phyloP scores from a whole-genome alignment of 2,888 invertebrate genomes.

The Empis livida region DNA sequence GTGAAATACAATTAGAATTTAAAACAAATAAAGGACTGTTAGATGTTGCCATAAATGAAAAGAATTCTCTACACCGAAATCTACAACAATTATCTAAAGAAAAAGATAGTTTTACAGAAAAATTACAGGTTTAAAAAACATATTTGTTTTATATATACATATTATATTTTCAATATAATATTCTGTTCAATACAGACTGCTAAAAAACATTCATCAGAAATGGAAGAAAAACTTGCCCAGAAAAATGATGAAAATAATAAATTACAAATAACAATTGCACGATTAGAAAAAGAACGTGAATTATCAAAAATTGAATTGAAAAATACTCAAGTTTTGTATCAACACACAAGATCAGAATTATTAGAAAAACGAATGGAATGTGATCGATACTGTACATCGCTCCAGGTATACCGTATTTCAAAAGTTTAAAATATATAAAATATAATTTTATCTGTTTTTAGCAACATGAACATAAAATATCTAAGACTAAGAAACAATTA shows the following conservation, averaged over 20 bases:
- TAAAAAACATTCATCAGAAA: slow-evolving; percentile 59
- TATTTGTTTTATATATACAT: no score
- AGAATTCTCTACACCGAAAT: slow-evolving; percentile 63
- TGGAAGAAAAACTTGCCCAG: slow-evolving; percentile 64
- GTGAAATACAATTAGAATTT: slow-evolving; percentile 27
- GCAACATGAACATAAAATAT: slow-evolving; percentile 54
- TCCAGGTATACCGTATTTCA: slow-evolving; percentile 36
- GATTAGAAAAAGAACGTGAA: slow-evolving; percentile 59
- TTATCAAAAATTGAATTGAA: slow-evolving; percentile 41
- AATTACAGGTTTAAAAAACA: neutral
- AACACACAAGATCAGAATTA: slow-evolving; percentile 32
- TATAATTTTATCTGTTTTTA: slow-evolving; percentile 19
- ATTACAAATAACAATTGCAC: slow-evolving; percentile 50
- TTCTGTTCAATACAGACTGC: slow-evolving; percentile 31
- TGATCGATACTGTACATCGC: slow-evolving; percentile 50
- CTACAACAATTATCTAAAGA: slow-evolving; percentile 55
- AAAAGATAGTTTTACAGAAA: slow-evolving; percentile 51
- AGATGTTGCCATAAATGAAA: slow-evolving; percentile 61
- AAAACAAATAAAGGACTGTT: slow-evolving; percentile 46
- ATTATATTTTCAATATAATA: neutral
- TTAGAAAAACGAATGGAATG: slow-evolving; percentile 31
- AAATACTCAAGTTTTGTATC: slow-evolving; percentile 26
- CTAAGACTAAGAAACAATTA: slow-evolving; percentile 57
- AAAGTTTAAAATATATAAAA: neutral
- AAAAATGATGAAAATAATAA: slow-evolving; percentile 62